These are phyloP conservation scores for Paramormyrops hopkinsi DNA, from an alignment of 2,797 vertebrate species.

Conservation along the genomic window DNA sequence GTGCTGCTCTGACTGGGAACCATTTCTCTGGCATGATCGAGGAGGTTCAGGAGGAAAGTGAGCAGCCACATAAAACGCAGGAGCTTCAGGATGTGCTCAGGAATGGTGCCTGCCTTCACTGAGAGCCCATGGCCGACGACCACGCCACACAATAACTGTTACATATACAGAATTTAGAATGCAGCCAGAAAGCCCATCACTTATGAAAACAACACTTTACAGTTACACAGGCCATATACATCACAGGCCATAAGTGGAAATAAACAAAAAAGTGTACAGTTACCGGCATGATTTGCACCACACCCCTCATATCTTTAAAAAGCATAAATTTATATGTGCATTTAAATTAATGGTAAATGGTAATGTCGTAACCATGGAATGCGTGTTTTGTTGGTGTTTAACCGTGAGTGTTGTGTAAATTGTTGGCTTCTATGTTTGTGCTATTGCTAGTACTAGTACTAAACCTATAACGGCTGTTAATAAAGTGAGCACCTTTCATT, in stretches of 20 bases:
- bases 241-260: neutral
- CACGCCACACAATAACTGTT: neutral
- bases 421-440: neutral
- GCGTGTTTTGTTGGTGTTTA: too few relatives aligned
- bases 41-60: neutral
- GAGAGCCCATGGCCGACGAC: neutral
- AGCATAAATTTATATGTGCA: neutral
- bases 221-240: neutral
- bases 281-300: neutral
- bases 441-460: neutral
- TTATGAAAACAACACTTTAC: neutral
- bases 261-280: neutral
- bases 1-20: neutral
- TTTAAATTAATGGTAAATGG: neutral
- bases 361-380: neutral
- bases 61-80: neutral
- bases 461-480: neutral
- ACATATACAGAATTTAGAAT: neutral
- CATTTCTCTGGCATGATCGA: neutral
- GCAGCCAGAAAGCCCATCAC: neutral
- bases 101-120: neutral
- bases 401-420: too few relatives aligned
- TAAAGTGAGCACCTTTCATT: neutral
- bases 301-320: neutral
- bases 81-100: neutral